Evolutionary conservation across 2,113 vertebrate species (phyloP), one percentile per base, ranked within the genome.

Genomic region (Vireo altiloquus): DNA sequence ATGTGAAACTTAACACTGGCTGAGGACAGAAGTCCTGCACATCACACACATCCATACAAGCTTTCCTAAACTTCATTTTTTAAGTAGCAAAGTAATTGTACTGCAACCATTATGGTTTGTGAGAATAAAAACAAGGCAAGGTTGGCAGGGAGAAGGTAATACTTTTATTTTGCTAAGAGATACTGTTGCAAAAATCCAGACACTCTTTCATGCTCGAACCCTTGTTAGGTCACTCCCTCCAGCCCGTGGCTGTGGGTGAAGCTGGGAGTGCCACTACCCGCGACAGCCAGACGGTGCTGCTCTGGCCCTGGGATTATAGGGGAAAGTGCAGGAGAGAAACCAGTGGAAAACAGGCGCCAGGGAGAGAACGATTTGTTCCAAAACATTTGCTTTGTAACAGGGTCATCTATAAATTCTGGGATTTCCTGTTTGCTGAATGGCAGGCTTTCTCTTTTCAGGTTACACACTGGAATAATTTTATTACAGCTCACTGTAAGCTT

Each of bases 331-430:
- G 53, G 82, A 91, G 94, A 94, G 80, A 95, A 93, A 96, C 66
- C 82, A 65, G 95, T 90, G 95, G 88, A 96, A 97, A 97, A 97
- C 96, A 93, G 95, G 97, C 92, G 20, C 95, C 91, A 91, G 91
- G 95, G 96, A 97, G 95, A 91, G 97, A 97, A 98, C 91, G 90
- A 94, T 97, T 97, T 98, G 97, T 98, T 98, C 97, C 97, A 97
- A 98, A 98, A 97, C 97, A 97, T 97, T 98, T 96, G 96, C 97
- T 97, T 97, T 95, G 95, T 95, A 97, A 96, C 82, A 53, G 96
- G 96, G 97, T 98, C 98, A 96, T 98, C 97, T 97, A 82, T 97
- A 98, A 98, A 98, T 97, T 97, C 97, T 97, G 96, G 96, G 97
- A 97, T 97, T 98, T 98, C 97, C 97, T 97, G 97, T 97, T 97